A percentile compares a stretch with the other conserved stretches of the same genome.
Evolutionary conservation across 2,113 vertebrate genomes (phyloP).

Genomic region (Vulpes lagopus): DNA sequence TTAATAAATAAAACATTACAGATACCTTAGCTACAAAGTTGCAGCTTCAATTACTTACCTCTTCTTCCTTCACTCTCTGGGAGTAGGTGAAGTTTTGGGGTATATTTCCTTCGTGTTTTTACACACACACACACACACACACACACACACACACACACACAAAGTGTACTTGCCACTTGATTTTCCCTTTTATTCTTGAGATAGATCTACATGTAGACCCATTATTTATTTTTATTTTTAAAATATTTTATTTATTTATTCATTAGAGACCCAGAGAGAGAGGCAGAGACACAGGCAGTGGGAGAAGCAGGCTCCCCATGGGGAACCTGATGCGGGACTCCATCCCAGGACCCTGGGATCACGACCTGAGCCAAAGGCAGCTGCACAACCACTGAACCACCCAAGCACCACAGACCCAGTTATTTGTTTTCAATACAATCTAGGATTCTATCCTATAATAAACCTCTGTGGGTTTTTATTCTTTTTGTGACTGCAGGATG

Average conservation of each 20-base stretch:
- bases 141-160: not conserved
- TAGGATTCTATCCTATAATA: not conserved
- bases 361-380: too few relatives aligned
- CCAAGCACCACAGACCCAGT: not conserved
- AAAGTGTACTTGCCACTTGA: not conserved
- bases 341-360: too few relatives aligned
- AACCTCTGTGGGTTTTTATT: not conserved
- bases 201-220: not conserved
- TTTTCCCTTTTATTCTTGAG: constrained; percentile 34
- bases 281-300: too few relatives aligned
- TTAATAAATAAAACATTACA: constrained; percentile 23
- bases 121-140: not conserved
- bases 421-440: not conserved
- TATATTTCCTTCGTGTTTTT: not conserved
- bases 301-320: too few relatives aligned
- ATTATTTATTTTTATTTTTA: not conserved
- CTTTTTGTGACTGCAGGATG: not conserved
- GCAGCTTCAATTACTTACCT: not conserved
- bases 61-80: not conserved
- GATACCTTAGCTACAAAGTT: not conserved
- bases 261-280: too few relatives aligned
- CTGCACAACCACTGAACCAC: too few relatives aligned
- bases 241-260: too few relatives aligned
- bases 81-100: not conserved
- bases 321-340: too few relatives aligned